A percentile compares a stretch with the other conserved stretches of the same genome.
Evolutionary conservation across 2,113 vertebrate genomes (phyloP).

Genomic region (Ascaphus truei): DNA sequence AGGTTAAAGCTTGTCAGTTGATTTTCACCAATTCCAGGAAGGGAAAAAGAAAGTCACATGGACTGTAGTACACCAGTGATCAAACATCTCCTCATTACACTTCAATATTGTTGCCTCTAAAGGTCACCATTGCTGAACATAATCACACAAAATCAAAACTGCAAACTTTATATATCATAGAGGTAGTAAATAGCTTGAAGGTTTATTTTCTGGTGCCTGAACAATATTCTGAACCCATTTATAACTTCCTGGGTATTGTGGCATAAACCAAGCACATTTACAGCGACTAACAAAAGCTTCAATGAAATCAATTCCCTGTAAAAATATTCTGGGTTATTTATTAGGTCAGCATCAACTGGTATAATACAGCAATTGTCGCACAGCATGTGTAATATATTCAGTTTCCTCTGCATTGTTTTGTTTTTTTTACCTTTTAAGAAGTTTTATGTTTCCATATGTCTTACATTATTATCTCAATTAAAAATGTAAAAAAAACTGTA

Average conservation of each 20-base stretch:
- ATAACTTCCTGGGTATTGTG: constrained; percentile 68
- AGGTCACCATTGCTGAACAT: constrained; percentile 99
- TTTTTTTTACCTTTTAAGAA: constrained; percentile 57
- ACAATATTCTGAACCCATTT: constrained; percentile 77
- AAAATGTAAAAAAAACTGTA: constrained; percentile 24
- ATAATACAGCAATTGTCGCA: constrained; percentile 53
- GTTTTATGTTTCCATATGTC: neutral
- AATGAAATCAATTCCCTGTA: constrained; percentile 69
- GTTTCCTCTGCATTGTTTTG: neutral
- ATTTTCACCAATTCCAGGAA: constrained; percentile 67
- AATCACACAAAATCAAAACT: constrained; percentile 99
- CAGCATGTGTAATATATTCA: constrained; percentile 38
- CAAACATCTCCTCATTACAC: constrained; percentile 99
- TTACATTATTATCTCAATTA: constrained; percentile 23
- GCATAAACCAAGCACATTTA: constrained; percentile 54
- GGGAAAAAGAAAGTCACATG: constrained; percentile 61
- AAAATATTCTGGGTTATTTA: constrained; percentile 54
- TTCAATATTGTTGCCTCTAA: constrained; percentile 98
- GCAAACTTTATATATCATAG: constrained; percentile 98
- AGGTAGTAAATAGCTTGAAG: constrained; percentile 93
- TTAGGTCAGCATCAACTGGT: constrained; percentile 46
- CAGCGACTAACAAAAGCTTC: constrained; percentile 59
- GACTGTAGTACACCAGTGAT: constrained; percentile 83
- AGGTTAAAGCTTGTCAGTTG: constrained; percentile 77
- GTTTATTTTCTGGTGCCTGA: constrained; percentile 90